Evolutionary conservation across 2,888 invertebrate genomes (phyloP), one percentile per base, ranked within the genome.

Genomic region (Selenia dentaria): DNA sequence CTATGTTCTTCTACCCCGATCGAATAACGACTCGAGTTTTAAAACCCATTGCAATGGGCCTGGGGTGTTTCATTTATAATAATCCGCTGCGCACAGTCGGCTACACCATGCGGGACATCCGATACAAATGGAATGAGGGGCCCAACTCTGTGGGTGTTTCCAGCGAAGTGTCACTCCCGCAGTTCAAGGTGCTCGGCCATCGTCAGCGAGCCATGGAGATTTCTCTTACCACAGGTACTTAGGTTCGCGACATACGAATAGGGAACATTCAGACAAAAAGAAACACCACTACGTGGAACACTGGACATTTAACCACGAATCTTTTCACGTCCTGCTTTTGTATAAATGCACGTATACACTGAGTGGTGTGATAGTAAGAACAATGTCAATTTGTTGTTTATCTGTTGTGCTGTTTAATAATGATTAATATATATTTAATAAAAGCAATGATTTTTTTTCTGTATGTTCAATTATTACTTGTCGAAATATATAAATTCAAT

Each of bases 81-180:
- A 76, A 48, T 88, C 84, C 85, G 86, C 83, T 85, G 83, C 86
- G 87, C 83, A 91, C 94, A 98, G 98, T 97, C 95, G 98, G 97
- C 94, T 98, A 98, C 95, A 97, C 97, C 92, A 97, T 97, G 97
- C 94, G 96, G 93, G 97, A 98, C 94, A 97, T 97, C 94, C 95
- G 97, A 84, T 98, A 98, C 95, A 96, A 96, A 92, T 98, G 98
- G 98, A 96, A 97, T 93, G 96, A 97, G 92, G 97, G 97, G 77
- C 95, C 96, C 83, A 95, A 96, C 93, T 97, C 97, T 88, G 97
- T 98, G 91, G 97, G 97, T 91, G 97, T 98, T 83, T 97, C 97
- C 92, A 96, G 95, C 92, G 97, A 97, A 92, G 97, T 98, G 92
- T 97, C 97, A 81, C 95, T 98, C 90, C 98, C 98, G 91, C 98